Conservation (phyloP, 2,113 vertebrate genomes). For the Pygoscelis adeliae region DNA sequence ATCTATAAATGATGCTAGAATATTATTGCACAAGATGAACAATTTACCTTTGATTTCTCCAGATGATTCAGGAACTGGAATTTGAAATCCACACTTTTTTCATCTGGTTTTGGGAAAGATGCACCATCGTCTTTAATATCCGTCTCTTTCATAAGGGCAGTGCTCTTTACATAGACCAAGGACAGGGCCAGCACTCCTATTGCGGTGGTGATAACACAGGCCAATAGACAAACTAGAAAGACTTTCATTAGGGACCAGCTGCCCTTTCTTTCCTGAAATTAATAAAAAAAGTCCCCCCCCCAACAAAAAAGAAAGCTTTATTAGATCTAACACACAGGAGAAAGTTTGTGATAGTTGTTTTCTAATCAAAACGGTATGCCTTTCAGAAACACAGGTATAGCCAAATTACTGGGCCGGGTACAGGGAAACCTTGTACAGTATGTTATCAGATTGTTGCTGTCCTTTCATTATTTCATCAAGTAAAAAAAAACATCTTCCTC, state of each 20-base stretch:
- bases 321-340: background rate
- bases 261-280: slow-evolving; percentile 16
- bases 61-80: slow-evolving; percentile 72
- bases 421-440: background rate
- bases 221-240: slow-evolving; percentile 69
- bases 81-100: slow-evolving; percentile 16
- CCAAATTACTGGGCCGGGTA: background rate
- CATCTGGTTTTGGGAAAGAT: background rate
- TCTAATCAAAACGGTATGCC: background rate
- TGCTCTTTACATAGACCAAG: slow-evolving; percentile 8
- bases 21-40: background rate
- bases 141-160: background rate
- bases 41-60: slow-evolving; percentile 67
- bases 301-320: background rate
- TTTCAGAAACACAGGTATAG: background rate
- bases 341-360: background rate
- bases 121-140: accelerated
- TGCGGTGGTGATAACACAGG: slow-evolving; percentile 40
- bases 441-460: background rate
- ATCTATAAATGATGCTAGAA: background rate
- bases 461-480: background rate
- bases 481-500: background rate
- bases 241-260: slow-evolving; percentile 48
- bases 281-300: background rate
- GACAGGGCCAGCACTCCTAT: slow-evolving; percentile 51